Percentiles rank a stretch among this genome's conserved stretches.
Evolutionary conservation across 2,888 invertebrate genomes (phyloP).

Genomic region (Steromphala cineraria): DNA sequence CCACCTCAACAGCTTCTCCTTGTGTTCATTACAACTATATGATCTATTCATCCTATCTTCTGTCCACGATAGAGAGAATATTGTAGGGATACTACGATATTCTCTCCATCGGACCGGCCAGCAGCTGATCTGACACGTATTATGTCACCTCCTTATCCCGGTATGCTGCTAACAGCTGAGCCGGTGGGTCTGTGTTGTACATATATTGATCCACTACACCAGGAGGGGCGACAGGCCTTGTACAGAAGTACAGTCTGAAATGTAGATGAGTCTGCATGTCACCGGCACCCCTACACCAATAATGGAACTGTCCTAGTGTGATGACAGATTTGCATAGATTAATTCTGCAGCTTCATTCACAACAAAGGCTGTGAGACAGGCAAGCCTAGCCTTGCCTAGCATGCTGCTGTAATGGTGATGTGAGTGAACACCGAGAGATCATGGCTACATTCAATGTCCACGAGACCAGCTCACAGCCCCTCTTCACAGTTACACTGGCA

Average conservation of each 20-base stretch:
- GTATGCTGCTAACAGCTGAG: background rate
- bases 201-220: background rate
- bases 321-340: constrained; percentile 19
- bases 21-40: too few relatives aligned
- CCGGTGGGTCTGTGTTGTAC: background rate
- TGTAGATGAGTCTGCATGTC: background rate
- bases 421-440: background rate
- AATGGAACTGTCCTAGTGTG: constrained; percentile 9
- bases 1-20: too few relatives aligned
- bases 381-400: background rate
- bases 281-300: background rate
- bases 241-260: too few relatives aligned
- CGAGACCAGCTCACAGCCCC: background rate
- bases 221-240: background rate
- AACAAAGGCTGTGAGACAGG: background rate
- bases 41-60: too few relatives aligned
- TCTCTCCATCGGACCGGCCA: too few relatives aligned
- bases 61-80: too few relatives aligned
- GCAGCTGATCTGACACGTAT: background rate
- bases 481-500: background rate
- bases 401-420: background rate
- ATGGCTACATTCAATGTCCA: background rate
- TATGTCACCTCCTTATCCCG: background rate
- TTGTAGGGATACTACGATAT: too few relatives aligned
- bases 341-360: constrained; percentile 13